Conservation (phyloP, 1,140 invertebrate genomes). For the Leptopilina boulardi region DNA sequence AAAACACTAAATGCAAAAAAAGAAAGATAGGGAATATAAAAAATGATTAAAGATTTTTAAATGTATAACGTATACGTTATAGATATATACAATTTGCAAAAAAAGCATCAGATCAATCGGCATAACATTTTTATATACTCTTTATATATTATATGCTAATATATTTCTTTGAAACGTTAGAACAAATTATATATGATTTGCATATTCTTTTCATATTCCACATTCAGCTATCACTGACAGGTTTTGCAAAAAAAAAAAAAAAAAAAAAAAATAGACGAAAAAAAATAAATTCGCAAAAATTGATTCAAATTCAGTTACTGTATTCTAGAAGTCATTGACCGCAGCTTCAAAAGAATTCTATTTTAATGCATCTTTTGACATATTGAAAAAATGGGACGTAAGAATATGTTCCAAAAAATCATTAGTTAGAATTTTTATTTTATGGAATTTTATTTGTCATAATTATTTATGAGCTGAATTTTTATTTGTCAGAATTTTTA, state of each 20-base stretch:
- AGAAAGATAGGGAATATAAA: neutral
- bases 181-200: neutral
- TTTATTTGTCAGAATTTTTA: no score
- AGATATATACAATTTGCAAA: neutral
- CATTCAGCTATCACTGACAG: neutral
- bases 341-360: no score
- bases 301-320: neutral
- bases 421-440: no score
- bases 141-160: neutral
- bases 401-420: no score
- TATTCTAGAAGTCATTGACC: no score
- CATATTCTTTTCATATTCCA: conserved; percentile 5
- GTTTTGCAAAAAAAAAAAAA: neutral
- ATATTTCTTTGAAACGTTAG: neutral
- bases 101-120: neutral
- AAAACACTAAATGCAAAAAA: neutral
- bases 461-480: no score
- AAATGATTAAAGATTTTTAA: neutral
- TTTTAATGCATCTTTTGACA: no score
- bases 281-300: neutral
- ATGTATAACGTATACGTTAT: neutral
- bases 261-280: no score
- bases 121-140: neutral
- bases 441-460: no score
- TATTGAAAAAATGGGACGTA: no score